Percentiles rank a stretch among this genome's conserved stretches.
Evolutionary conservation across 2,113 vertebrate species (phyloP).

Genomic region (Ursus arctos): DNA sequence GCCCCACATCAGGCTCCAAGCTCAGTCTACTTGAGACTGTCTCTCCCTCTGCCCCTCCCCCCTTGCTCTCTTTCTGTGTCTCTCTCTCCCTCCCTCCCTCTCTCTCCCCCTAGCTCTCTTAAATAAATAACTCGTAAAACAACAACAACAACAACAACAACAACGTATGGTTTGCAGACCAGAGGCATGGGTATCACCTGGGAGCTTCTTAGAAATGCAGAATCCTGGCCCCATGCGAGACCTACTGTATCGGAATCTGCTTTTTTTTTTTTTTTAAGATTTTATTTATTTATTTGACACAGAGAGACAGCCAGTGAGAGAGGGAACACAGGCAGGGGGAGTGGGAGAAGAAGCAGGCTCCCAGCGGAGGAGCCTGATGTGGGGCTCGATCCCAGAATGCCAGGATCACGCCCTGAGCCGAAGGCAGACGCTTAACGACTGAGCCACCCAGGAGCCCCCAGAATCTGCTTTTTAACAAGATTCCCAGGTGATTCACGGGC

Average conservation of each 20-base stretch:
- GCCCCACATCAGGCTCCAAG: not conserved
- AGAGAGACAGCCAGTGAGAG: no score
- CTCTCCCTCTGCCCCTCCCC: not conserved
- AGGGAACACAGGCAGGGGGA: no score
- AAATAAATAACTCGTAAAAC: not conserved
- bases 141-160: not conserved
- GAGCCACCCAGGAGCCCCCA: no score
- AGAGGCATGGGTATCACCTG: not conserved
- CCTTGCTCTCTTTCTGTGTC: not conserved
- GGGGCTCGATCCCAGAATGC: no score
- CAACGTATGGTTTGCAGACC: not conserved
- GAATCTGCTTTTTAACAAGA: not conserved
- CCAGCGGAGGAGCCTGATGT: no score
- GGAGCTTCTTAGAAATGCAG: not conserved
- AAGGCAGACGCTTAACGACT: no score
- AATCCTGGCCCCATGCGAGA: not conserved
- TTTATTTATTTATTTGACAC: no score
- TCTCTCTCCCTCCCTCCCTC: not conserved
- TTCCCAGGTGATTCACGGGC: not conserved
- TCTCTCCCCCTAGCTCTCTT: not conserved
- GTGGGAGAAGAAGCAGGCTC: no score
- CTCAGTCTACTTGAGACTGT: not conserved
- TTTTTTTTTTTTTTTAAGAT: no score
- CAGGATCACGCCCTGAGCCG: no score
- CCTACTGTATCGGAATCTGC: not conserved